Base-by-base conservation (phyloP, 35 echinoderm and acorn worm genomes). In the Ophiothrix spiculata region DNA sequence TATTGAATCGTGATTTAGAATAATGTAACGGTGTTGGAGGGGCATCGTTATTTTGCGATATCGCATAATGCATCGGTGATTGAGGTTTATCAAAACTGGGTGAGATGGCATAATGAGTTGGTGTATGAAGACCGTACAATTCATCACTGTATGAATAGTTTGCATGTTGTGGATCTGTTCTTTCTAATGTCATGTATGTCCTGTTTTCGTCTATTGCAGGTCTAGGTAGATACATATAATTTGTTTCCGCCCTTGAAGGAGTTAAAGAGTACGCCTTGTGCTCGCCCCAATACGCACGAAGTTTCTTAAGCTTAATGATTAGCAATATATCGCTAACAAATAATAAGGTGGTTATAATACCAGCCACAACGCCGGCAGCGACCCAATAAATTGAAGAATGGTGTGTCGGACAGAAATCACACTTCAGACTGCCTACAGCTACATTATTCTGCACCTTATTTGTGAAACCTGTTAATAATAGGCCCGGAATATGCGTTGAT, bases 191-290 rank as follows among this genome's bases (percentile, higher is more conserved):
- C 60, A 69, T 69, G 29, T 69, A 69, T 28, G 29, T 69, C 29
- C 60, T 15, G 25, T 69, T 69, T 28, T 69, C 60, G 16, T 25
- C 16, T n/a, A n/a, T n/a, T 4, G 60, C 4, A 25, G 60, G 29
- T 69, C 60, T 69, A 2, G 60, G 60, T 15, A 69, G 60, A 69
- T 69, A 69, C 60, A 69, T 69, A 69, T 69, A 69, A 28, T 69
- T 69, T 12, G 60, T 69, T 28, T 69, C 60, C 1, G 60, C 60
- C 1, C 17, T 28, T 4, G 60, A 69, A 28, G 60, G 60, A 25
- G 60, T 25, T 25, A 69, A 28, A 10, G 60, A 69, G 60, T 69
- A 69, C 29, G 60, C 23, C 29, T 69, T 69, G 23, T 69, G 29
- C 2, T 15, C 60, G 3, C 60, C 60, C 60, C 60, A 69, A 69